These are phyloP conservation scores for Amphimallon solstitiale DNA, from an alignment of 2,888 invertebrate genomes.

Conservation along the genomic window DNA sequence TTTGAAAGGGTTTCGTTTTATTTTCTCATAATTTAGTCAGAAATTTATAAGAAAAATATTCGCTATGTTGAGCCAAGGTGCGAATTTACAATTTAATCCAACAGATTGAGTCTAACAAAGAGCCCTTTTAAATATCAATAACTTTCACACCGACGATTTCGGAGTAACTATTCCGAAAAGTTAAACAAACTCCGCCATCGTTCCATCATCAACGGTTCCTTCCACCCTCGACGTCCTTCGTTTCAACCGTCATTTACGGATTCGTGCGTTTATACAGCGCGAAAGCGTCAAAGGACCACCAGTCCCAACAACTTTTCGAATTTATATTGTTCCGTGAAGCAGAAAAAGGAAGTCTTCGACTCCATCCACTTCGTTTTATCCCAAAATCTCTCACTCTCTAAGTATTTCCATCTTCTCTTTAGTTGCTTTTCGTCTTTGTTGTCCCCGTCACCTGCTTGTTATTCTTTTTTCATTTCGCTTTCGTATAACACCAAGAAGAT, in stretches of 20 bases:
- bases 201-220: background rate
- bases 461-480: slow-evolving; percentile 16
- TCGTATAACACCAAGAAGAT: background rate
- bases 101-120: slow-evolving; percentile 5
- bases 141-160: slow-evolving; percentile 11
- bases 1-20: too few species aligned
- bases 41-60: too few species aligned
- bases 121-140: slow-evolving; percentile 25
- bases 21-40: too few species aligned
- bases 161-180: slow-evolving; percentile 25
- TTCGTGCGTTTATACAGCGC: background rate
- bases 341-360: slow-evolving; percentile 14
- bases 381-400: background rate
- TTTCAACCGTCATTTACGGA: slow-evolving; percentile 20
- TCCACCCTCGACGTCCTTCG: background rate
- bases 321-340: slow-evolving; percentile 24
- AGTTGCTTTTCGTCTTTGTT: background rate
- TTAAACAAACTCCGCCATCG: slow-evolving; percentile 17
- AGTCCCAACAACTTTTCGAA: slow-evolving; percentile 7
- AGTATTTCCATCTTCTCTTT: background rate
- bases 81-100: slow-evolving; percentile 1
- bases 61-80: too few species aligned
- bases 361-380: background rate
- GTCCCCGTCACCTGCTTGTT: background rate
- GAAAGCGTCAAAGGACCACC: slow-evolving; percentile 10